Evolutionary conservation across 2,113 vertebrate genomes (phyloP).

Genomic region (Aldabrachelys gigantea): DNA sequence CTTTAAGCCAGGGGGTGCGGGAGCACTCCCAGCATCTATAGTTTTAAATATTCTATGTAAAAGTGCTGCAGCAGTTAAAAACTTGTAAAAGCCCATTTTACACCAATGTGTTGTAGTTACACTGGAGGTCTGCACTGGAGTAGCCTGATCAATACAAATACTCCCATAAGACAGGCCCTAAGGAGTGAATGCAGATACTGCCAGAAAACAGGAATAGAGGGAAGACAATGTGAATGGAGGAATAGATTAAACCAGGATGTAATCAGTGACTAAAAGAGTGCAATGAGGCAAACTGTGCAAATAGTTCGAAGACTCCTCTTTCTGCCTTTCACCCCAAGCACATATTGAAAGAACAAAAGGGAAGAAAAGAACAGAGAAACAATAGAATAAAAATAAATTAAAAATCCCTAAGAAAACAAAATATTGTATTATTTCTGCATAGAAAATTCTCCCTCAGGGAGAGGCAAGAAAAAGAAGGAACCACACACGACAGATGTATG

Average conservation of each 20-base stretch:
- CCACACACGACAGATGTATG: not conserved
- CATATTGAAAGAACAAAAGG: not conserved
- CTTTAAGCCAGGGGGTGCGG: too few relatives aligned
- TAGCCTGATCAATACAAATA: not conserved
- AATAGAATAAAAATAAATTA: not conserved
- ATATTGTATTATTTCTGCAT: not conserved
- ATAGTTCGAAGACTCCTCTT: not conserved
- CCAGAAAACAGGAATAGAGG: not conserved
- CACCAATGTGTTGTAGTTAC: not conserved
- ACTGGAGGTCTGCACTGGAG: not conserved
- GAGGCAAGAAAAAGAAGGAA: not conserved
- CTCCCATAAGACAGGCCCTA: not conserved
- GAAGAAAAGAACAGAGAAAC: not conserved
- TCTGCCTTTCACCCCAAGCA: not conserved
- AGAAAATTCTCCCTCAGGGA: not conserved
- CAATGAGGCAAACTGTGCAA: not conserved
- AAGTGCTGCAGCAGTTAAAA: not conserved
- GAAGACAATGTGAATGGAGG: not conserved
- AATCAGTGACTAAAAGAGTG: not conserved
- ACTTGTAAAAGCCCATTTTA: not conserved
- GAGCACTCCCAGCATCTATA: too few relatives aligned
- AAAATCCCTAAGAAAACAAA: not conserved
- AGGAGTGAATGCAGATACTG: not conserved
- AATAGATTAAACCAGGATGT: not conserved
- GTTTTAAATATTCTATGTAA: not conserved